Percentiles rank a stretch among this genome's conserved stretches.
phyloP scores from a whole-genome alignment of 2,797 vertebrate genomes.

The Macroramphosus scolopax region DNA sequence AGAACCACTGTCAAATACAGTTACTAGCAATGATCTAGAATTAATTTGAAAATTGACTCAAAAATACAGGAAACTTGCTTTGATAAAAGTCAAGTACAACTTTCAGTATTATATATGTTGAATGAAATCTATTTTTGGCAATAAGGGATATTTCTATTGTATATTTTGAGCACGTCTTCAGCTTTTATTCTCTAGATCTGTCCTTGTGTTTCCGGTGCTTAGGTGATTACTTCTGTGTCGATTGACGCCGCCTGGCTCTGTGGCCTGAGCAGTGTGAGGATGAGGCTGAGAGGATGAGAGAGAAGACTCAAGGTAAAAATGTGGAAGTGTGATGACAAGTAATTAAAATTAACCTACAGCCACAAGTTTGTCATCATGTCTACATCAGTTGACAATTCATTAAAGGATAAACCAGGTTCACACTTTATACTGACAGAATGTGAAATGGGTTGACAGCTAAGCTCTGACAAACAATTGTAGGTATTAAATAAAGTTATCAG shows the following conservation, averaged over 20 bases:
- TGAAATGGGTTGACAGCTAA: too few relatives aligned
- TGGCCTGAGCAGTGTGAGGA: conserved; percentile 53
- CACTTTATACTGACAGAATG: too few relatives aligned
- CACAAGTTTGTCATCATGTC: background rate
- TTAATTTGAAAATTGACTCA: too few relatives aligned
- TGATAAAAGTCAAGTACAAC: too few relatives aligned
- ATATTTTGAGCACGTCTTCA: too few relatives aligned
- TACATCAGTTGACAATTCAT: conserved; percentile 2
- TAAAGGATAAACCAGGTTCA: too few relatives aligned
- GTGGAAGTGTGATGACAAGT: conserved; percentile 17
- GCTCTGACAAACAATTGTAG: too few relatives aligned
- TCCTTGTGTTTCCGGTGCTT: conserved; percentile 21
- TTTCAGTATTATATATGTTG: too few relatives aligned
- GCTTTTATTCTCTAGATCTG: conserved; percentile 42
- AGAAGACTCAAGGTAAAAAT: conserved; percentile 44
- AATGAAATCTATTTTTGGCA: too few relatives aligned
- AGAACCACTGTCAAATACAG: background rate
- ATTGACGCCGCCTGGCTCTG: conserved; percentile 41
- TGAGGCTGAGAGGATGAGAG: conserved; percentile 49
- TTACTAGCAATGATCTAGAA: fast-evolving
- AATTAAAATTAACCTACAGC: conserved; percentile 4
- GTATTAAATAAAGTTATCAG: too few relatives aligned
- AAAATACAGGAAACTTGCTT: too few relatives aligned
- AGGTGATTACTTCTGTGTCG: background rate
- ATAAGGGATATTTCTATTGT: too few relatives aligned